phyloP scores from a whole-genome alignment of 1,140 invertebrate species.

The Procambarus clarkii region DNA sequence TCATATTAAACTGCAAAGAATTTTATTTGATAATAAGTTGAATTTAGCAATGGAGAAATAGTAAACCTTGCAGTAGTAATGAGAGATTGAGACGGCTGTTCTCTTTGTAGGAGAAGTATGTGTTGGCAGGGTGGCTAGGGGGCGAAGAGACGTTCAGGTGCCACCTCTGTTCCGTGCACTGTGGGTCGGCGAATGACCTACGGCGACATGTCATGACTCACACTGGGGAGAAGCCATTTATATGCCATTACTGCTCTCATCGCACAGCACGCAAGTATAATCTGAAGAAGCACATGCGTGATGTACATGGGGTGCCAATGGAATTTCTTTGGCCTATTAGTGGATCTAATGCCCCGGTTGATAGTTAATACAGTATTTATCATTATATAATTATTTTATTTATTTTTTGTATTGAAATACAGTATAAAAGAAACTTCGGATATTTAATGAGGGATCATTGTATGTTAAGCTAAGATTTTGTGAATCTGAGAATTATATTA shows the following conservation, averaged over 20 bases:
- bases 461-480: too few species aligned
- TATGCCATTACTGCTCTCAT: slow-evolving; percentile 58
- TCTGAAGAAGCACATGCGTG: slow-evolving; percentile 55
- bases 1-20: too few species aligned
- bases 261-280: slow-evolving; percentile 65
- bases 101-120: slow-evolving; percentile 66
- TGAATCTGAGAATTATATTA: too few species aligned
- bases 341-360: background rate
- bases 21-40: too few species aligned
- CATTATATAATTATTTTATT: too few species aligned
- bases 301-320: slow-evolving; percentile 44
- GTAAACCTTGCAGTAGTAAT: background rate
- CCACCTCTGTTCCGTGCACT: slow-evolving; percentile 50
- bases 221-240: slow-evolving; percentile 64
- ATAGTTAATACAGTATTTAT: background rate
- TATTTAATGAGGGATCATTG: too few species aligned
- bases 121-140: slow-evolving; percentile 64
- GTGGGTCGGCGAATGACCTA: slow-evolving; percentile 52
- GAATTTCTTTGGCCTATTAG: slow-evolving; percentile 34
- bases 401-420: too few species aligned
- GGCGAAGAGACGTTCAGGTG: slow-evolving; percentile 47
- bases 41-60: too few species aligned
- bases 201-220: slow-evolving; percentile 62
- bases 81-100: slow-evolving; percentile 36
- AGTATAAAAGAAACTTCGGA: too few species aligned